Percentiles rank a stretch among this genome's conserved stretches.
These are phyloP conservation scores for Globia sparganii DNA, from an alignment of 2,888 invertebrate species.

Conservation along the genomic window DNA sequence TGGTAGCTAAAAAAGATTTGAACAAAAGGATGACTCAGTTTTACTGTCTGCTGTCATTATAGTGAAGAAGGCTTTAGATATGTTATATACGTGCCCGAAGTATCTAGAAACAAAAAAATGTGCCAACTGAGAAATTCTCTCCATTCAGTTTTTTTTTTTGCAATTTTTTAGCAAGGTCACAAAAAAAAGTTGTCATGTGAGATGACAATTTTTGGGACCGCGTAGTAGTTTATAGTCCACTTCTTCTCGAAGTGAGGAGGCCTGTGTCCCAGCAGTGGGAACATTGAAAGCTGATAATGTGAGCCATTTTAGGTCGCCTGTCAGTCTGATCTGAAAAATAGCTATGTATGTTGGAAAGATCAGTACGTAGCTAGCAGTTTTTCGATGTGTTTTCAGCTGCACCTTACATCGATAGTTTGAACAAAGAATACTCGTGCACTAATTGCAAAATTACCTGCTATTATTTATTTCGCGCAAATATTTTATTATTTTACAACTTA, in stretches of 20 bases:
- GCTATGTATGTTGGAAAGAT: not conserved
- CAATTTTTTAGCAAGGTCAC: too few species aligned
- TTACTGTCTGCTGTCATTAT: constrained; percentile 25
- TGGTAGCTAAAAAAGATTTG: constrained; percentile 15
- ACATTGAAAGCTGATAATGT: not conserved
- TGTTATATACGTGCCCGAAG: not conserved
- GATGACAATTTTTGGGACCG: not conserved
- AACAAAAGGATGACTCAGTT: constrained; percentile 30
- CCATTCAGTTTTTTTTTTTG: not conserved
- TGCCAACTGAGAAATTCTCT: not conserved
- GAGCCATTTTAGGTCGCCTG: not conserved
- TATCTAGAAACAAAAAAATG: not conserved
- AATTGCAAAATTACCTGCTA: not conserved
- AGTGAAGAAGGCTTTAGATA: not conserved
- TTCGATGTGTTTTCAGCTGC: not conserved
- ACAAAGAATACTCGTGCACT: not conserved
- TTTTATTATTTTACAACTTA: not conserved
- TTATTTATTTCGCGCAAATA: not conserved
- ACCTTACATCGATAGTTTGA: not conserved
- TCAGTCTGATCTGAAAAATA: not conserved
- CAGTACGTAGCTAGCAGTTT: not conserved
- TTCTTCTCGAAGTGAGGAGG: not conserved
- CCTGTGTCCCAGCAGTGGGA: not conserved
- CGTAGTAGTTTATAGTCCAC: not conserved
- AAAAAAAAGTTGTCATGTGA: too few species aligned